Conservation (phyloP, 2,797 vertebrate species). For the Anomalospiza imberbis region DNA sequence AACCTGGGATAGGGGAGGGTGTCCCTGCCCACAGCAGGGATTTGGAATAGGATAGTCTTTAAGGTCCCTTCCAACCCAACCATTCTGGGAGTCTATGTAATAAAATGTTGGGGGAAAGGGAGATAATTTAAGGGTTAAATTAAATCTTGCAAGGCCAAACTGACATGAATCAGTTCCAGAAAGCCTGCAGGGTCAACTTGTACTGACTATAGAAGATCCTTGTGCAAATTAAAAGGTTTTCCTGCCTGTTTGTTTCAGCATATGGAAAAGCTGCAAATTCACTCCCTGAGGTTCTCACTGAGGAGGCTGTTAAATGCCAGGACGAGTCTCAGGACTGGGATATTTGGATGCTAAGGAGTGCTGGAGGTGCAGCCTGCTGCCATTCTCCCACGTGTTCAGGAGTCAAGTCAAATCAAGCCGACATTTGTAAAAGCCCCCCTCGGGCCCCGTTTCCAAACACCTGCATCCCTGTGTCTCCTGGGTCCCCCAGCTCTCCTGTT, state of each 20-base stretch:
- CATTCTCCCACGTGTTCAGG: background rate
- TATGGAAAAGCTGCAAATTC: background rate
- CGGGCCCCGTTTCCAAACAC: background rate
- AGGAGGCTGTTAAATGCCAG: background rate
- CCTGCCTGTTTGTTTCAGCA: background rate
- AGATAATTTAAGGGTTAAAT: background rate
- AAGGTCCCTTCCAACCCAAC: background rate
- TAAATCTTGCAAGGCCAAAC: background rate
- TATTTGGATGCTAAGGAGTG: background rate
- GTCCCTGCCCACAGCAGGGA: background rate
- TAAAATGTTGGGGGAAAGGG: background rate
- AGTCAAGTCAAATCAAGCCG: background rate
- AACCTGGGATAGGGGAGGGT: background rate
- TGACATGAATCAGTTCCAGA: background rate
- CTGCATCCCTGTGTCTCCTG: background rate
- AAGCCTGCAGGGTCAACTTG: background rate
- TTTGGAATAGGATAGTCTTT: background rate
- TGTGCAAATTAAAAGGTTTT: background rate
- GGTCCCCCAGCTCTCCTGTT: background rate
- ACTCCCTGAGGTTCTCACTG: background rate
- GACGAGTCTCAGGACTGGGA: background rate
- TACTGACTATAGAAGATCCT: background rate
- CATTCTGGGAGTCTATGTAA: background rate
- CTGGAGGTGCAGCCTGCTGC: background rate
- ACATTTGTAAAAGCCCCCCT: background rate